Base-by-base conservation (phyloP, 1,140 invertebrate genomes). In the Pachypsylla venusta region DNA sequence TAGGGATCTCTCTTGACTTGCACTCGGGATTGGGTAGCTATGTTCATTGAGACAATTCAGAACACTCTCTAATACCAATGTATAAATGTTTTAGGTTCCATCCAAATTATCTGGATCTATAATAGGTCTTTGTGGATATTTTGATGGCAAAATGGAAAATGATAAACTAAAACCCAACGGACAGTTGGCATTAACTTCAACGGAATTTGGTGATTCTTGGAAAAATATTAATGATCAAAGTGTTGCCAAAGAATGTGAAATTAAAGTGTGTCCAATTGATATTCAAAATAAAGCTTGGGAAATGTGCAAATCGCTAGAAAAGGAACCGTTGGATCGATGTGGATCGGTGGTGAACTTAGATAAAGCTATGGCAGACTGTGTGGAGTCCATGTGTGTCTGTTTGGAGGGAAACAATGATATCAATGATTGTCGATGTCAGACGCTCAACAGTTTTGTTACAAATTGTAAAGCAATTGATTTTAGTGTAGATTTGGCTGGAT, bases 121-220 rank as follows among this genome's bases (percentile, higher is more conserved):
- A 0, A 83, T 87, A 65, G 87, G 88, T 1, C 66, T 91, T 1
- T 91, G 88, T 65, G 88, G 88, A 2, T 82, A 77, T 58, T 87
- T 81, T 66, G 83, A 87, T 70, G 79, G 79, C 1, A 70, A 78
- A 25, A 58, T 69, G 0, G 62, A 64, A 22, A 84, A 89, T 67
- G 87, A 91, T 66, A 81, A 80, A 53, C 73, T 78, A 12, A 76
- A 79, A 60, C 85, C 86, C 0, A 77, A 82, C 67, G 86, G 85
- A 1, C 69, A 64, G 20, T 63, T 76, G 12, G 77, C 82, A 1
- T 66, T 70, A n/a, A 80, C 76, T 12, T 81, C 79, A 0, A 73
- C 76, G 30, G 80, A 84, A 56, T 89, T 89, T 69, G 86, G 82
- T 7, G 76, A 84, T 57, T 80, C 79, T 60, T 90, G 87, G 87